These are phyloP conservation scores for Drosophila melanocephala DNA, from an alignment of 2,888 invertebrate species.

Conservation along the genomic window DNA sequence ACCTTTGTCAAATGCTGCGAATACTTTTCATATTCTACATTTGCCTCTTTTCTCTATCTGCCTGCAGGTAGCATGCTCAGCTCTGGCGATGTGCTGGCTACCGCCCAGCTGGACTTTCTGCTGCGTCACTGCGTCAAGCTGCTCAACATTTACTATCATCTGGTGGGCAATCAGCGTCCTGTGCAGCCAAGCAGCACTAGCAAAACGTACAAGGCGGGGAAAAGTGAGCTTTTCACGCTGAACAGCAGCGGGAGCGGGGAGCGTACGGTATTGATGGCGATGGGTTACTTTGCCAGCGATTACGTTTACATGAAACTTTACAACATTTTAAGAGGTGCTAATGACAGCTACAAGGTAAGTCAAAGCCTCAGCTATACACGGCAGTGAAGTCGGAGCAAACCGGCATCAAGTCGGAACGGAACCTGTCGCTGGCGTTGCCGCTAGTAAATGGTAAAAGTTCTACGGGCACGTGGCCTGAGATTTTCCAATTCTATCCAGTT, in stretches of 20 bases:
- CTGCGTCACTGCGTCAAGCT: slow-evolving; percentile 84
- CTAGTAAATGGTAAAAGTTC: slow-evolving; percentile 74
- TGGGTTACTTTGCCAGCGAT: slow-evolving; percentile 89
- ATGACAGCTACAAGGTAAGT: slow-evolving; percentile 94
- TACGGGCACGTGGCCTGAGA: slow-evolving; percentile 74
- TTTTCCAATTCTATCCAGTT: slow-evolving; percentile 50
- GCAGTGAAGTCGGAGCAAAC: slow-evolving; percentile 25
- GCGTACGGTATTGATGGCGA: slow-evolving; percentile 73
- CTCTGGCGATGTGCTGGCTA: slow-evolving; percentile 51
- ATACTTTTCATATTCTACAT: slow-evolving; percentile 7
- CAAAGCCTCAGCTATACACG: slow-evolving; percentile 55
- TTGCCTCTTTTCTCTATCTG: neutral
- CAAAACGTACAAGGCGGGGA: slow-evolving; percentile 72
- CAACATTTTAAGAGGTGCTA: slow-evolving; percentile 92
- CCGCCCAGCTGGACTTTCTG: slow-evolving; percentile 75
- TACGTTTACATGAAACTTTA: slow-evolving; percentile 95
- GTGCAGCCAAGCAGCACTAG: slow-evolving; percentile 50
- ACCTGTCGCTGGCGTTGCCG: slow-evolving; percentile 36
- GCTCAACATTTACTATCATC: slow-evolving; percentile 85
- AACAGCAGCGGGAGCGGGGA: slow-evolving; percentile 65
- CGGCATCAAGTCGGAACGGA: slow-evolving; percentile 65
- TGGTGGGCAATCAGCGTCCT: slow-evolving; percentile 84
- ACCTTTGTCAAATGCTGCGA: slow-evolving; percentile 65
- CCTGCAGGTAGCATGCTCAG: slow-evolving; percentile 64
- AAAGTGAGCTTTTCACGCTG: slow-evolving; percentile 80